Percentiles rank a stretch among this genome's conserved stretches.
Evolutionary conservation across 2,888 invertebrate genomes (phyloP).

Genomic region (Steinernema carpocapsae): DNA sequence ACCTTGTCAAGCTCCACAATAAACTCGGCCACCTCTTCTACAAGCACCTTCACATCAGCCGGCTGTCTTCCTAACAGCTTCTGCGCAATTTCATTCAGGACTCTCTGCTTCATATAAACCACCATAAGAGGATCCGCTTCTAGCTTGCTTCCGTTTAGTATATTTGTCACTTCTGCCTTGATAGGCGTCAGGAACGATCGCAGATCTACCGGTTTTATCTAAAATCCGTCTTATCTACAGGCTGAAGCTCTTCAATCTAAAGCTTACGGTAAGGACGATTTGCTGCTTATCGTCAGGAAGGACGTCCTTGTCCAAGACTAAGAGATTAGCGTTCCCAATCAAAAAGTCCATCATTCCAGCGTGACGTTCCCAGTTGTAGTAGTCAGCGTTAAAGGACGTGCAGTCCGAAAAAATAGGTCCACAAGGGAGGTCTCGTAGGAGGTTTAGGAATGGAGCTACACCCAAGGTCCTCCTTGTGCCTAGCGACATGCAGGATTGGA

Average conservation of each 20-base stretch:
- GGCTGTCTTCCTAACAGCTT: slow-evolving; percentile 13
- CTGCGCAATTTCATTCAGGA: slow-evolving; percentile 17
- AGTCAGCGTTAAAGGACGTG: slow-evolving; percentile 48
- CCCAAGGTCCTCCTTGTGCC: slow-evolving; percentile 41
- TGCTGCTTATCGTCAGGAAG: slow-evolving; percentile 49
- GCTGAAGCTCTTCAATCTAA: not conserved
- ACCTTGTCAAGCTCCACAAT: slow-evolving; percentile 14
- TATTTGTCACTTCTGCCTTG: slow-evolving; percentile 5
- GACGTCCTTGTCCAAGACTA: slow-evolving; percentile 51
- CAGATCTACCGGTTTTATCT: slow-evolving; percentile 10
- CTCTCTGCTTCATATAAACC: slow-evolving; percentile 29
- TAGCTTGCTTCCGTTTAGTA: not conserved
- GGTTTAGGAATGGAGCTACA: slow-evolving; percentile 45
- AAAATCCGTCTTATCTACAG: not conserved
- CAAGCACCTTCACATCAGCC: slow-evolving; percentile 5
- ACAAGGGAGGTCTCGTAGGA: slow-evolving; percentile 54
- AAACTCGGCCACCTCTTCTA: slow-evolving; percentile 28
- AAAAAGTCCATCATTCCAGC: slow-evolving; percentile 56
- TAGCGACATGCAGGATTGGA: slow-evolving; percentile 37
- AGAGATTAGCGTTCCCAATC: slow-evolving; percentile 48
- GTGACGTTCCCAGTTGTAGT: slow-evolving; percentile 57
- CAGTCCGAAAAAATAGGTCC: slow-evolving; percentile 55
- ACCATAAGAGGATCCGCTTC: slow-evolving; percentile 18
- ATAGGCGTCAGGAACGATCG: slow-evolving; percentile 1
- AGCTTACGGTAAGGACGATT: slow-evolving; percentile 48